phyloP scores from a whole-genome alignment of 2,888 invertebrate genomes.

The Hypsopygia costalis region DNA sequence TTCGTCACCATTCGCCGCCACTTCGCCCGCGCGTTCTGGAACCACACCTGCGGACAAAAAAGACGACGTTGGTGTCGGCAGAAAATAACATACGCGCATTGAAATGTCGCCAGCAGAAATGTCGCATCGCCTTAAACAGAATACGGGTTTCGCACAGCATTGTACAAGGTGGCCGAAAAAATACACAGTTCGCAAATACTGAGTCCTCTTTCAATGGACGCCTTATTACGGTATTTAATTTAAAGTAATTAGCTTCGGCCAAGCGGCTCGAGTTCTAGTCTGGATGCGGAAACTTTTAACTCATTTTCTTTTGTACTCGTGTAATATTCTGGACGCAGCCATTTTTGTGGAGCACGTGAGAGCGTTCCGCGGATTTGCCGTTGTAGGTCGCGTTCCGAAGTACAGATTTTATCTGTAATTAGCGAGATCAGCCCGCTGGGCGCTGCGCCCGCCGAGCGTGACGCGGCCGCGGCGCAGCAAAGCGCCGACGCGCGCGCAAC shows the following conservation, averaged over 20 bases:
- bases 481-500: conserved; percentile 22
- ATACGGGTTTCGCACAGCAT: conserved; percentile 36
- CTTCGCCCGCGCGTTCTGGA: conserved; percentile 96
- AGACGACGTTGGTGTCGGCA: conserved; percentile 35
- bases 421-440: conserved; percentile 41
- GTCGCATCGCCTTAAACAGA: conserved; percentile 38
- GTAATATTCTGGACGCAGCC: conserved; percentile 13
- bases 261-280: conserved; percentile 28
- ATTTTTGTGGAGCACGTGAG: conserved; percentile 48
- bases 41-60: conserved; percentile 91
- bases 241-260: conserved; percentile 33
- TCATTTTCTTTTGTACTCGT: conserved; percentile 38
- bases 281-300: conserved; percentile 43
- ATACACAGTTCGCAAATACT: conserved; percentile 20
- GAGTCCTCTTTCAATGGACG: conserved; percentile 24
- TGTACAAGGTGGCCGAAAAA: conserved; percentile 25
- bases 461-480: conserved; percentile 25
- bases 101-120: conserved; percentile 44
- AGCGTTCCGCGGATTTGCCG: conserved; percentile 46
- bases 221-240: conserved; percentile 22
- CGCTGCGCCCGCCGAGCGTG: conserved; percentile 33
- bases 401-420: conserved; percentile 64
- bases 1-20: conserved; percentile 94
- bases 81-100: conserved; percentile 34
- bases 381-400: conserved; percentile 43